These are phyloP conservation scores for Drosophila equinoxialis DNA, from an alignment of 1,140 invertebrate genomes.

Conservation along the genomic window DNA sequence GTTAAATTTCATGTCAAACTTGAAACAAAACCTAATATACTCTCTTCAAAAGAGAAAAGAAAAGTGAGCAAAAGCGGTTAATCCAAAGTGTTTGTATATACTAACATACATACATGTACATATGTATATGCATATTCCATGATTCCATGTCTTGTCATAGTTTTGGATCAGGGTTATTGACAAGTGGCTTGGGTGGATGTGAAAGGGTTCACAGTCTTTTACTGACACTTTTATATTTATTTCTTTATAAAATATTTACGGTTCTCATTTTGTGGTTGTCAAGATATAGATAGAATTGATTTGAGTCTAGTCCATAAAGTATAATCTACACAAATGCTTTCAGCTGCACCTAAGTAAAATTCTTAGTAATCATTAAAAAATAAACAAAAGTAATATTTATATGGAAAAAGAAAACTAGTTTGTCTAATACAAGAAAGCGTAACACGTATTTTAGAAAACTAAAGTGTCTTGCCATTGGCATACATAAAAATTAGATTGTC, in stretches of 20 bases:
- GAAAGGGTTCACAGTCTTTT: slow-evolving; percentile 4
- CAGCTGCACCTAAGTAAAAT: background rate
- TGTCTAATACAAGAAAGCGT: no score
- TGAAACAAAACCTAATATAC: background rate
- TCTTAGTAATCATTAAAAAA: background rate
- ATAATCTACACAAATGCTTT: slow-evolving; percentile 11
- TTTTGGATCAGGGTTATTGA: slow-evolving; percentile 37
- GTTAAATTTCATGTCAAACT: background rate
- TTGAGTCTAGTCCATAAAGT: slow-evolving; percentile 5
- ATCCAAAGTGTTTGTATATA: slow-evolving; percentile 36
- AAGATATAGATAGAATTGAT: slow-evolving; percentile 10
- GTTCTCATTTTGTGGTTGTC: background rate
- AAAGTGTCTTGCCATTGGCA: no score
- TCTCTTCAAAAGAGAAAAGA: background rate
- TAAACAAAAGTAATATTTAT: background rate
- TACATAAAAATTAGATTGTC: no score
- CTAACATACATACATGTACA: no score
- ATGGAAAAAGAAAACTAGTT: no score
- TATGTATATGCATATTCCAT: slow-evolving; percentile 26
- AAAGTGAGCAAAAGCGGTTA: slow-evolving; percentile 34
- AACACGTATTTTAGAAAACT: no score
- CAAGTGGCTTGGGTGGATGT: slow-evolving; percentile 16
- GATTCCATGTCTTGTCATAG: slow-evolving; percentile 33
- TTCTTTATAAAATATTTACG: slow-evolving; percentile 20
- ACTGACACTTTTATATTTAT: slow-evolving; percentile 13